Base-by-base conservation (phyloP, 2,797 vertebrate genomes). In the Poecilia picta region DNA sequence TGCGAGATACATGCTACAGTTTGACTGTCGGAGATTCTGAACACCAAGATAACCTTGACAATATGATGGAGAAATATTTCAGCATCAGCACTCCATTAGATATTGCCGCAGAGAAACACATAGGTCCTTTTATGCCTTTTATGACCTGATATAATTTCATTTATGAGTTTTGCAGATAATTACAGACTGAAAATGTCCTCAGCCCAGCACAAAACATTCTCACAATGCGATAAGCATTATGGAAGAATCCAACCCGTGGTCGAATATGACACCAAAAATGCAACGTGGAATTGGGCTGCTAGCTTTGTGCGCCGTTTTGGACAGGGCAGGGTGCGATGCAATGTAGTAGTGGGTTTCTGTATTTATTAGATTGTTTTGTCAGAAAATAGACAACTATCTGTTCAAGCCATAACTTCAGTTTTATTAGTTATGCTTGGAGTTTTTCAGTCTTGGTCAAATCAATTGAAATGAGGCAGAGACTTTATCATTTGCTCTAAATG, bases 151-250 rank as follows among this genome's bases (percentile, higher is more conserved):
- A 16, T 45, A 71, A 71, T 71, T 71, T 71, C 41, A 45, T 71
- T 71, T 71, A 71, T 71, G 41, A 45, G 68, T 71, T 45, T 25
- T 28, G 6, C 25, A 71, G 68, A 71, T 45, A 71, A 71, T 71
- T 71, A n/a, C 25, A 16, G 11, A 70, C 66, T 15, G 68, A 45
- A 71, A 43, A 71, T 71, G 23, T 45, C 41, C 41, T 45, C 23
- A 1, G 41, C 11, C 36, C 66, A 70, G 31, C 66, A 70, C 39
- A 41, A 70, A 70, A 70, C 8, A 70, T 39, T 13, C 39, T 20
- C 66, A 25, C 20, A 70, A 43, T 70, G 39, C 1, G 10, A 25
- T 43, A n/a, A 70, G 36, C 23, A 8, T 70, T 43, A 39, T 43
- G 39, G n/a, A 25, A n/a, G 20, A 25, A 16, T 70, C 66, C 43